phyloP scores from a whole-genome alignment of 2,113 vertebrate genomes.

The Pseudolaguvia tuberculata region DNA sequence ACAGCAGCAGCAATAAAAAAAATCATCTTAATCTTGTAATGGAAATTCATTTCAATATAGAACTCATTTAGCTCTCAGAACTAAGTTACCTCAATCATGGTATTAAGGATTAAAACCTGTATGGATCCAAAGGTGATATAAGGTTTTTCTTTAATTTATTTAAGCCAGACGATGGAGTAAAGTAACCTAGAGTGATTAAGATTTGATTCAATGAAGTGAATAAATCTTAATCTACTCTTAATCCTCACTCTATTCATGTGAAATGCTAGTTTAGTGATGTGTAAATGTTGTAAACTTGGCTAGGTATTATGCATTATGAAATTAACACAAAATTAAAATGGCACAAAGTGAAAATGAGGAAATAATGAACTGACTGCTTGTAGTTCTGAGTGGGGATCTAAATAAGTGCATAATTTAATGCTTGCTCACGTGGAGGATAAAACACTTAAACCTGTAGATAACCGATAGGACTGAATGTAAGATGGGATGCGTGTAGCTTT shows the following conservation, averaged over 20 bases:
- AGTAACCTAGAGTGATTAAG: background rate
- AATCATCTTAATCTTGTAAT: background rate
- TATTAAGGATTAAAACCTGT: background rate
- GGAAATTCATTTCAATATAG: background rate
- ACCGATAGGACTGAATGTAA: background rate
- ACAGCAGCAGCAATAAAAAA: background rate
- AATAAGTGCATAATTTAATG: slow-evolving; percentile 4
- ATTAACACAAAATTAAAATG: background rate
- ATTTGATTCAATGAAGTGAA: too few relatives aligned
- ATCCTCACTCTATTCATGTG: background rate
- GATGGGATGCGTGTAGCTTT: background rate
- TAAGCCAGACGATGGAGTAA: background rate
- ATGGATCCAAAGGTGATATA: background rate
- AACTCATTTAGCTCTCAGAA: background rate
- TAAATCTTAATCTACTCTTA: background rate
- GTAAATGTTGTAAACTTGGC: too few relatives aligned
- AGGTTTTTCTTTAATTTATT: background rate
- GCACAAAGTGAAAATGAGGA: too few relatives aligned
- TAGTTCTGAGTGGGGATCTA: background rate
- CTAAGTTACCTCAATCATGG: background rate
- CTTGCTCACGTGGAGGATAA: background rate
- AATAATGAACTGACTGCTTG: background rate
- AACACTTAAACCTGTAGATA: background rate
- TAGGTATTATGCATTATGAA: too few relatives aligned
- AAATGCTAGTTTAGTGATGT: too few relatives aligned